Base-by-base conservation (phyloP, 2,888 invertebrate genomes). In the Tipula confusa region DNA sequence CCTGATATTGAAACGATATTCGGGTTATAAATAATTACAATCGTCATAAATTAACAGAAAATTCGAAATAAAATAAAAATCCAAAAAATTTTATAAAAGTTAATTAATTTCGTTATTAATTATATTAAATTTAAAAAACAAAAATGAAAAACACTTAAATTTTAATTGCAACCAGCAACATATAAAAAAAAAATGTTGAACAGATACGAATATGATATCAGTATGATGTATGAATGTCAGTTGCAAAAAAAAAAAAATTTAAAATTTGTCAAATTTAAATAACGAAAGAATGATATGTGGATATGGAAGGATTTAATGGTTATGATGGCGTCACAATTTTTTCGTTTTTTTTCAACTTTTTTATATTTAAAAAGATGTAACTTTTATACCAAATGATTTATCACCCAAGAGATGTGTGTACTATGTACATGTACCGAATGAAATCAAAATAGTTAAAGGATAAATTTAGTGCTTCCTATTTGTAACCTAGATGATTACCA, bases 391-490 rank as follows among this genome's bases (percentile, higher is more conserved):
- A 64, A 64, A 64, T 64, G 64, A 64, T 64, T 64, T 64, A 64
- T 64, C 64, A 64, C 64, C 64, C 64, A 24, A 64, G 64, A 24
- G 64, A 64, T 64, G n/a, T n/a, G n/a, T n/a, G n/a, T n/a, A n/a
- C n/a, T n/a, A n/a, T n/a, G 64, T 64, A 24, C 43, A 43, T 15
- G 64, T 64, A 64, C 18, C 64, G 64, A 64, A 9, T 24, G 24
- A 64, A 64, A 43, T 2, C 1, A 64, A 43, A 24, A 48, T 48
- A 48, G 48, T 48, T 48, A 18, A 48, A 18, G 48, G 48, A 48
- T 48, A 48, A 64, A 24, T 64, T 64, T 64, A 24, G 24, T 9
- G 64, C 64, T 64, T n/a, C n/a, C 64, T 64, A 9, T n/a, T n/a
- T 64, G n/a, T 24, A 43, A 43, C 43, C n/a, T 6, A 64, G 5